Percentiles rank a stretch among this genome's conserved stretches.
These are phyloP conservation scores for Bombus consobrinus DNA, from an alignment of 1,140 invertebrate genomes.

Conservation along the genomic window DNA sequence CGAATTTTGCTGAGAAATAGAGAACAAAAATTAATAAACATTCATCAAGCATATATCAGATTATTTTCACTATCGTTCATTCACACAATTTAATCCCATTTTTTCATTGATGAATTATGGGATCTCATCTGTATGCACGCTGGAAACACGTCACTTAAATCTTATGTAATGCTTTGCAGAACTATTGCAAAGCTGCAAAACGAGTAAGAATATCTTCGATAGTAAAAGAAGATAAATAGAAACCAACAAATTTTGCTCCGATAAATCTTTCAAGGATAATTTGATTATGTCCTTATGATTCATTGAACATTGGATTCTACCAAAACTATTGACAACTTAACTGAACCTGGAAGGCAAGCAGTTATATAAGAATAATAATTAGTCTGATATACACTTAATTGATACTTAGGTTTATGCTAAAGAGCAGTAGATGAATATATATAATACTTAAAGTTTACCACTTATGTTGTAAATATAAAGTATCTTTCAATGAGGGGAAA, in stretches of 20 bases:
- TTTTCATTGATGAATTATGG: constrained; percentile 1
- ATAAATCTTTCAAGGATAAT: constrained; percentile 24
- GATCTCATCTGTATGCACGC: constrained; percentile 34
- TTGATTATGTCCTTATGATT: constrained; percentile 34
- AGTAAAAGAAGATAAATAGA: constrained; percentile 54
- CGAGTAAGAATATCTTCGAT: constrained; percentile 49
- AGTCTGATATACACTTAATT: constrained; percentile 27
- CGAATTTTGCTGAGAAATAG: background rate
- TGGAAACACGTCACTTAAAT: constrained; percentile 53
- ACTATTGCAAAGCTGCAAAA: constrained; percentile 46
- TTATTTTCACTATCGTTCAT: constrained; percentile 7
- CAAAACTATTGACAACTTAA: constrained; percentile 19
- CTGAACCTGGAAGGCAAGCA: constrained; percentile 7
- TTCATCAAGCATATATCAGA: background rate
- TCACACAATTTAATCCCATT: constrained; percentile 23
- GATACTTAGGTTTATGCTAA: constrained; percentile 35
- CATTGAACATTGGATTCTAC: background rate
- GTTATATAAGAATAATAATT: constrained; percentile 12
- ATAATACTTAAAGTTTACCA: constrained; percentile 20
- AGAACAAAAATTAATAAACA: background rate
- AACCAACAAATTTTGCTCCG: constrained; percentile 39
- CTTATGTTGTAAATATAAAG: constrained; percentile 22
- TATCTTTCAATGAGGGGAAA: constrained; percentile 9
- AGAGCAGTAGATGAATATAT: constrained; percentile 42
- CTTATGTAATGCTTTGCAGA: constrained; percentile 37